phyloP scores from a whole-genome alignment of 23 tunicate genomes.

The Pegea sp. region DNA sequence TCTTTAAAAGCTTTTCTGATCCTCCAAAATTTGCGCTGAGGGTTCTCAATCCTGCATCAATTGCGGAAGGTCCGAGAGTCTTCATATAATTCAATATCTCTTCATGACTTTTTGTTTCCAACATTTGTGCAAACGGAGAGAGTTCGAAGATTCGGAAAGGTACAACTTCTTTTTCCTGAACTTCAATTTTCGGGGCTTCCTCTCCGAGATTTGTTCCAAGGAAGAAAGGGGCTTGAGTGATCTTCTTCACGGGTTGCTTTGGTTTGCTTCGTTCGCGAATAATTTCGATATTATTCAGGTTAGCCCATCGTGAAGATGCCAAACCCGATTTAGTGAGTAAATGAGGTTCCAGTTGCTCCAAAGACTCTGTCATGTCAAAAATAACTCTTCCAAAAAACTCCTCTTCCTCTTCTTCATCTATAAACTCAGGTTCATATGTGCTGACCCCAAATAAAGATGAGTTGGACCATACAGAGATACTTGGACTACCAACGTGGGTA shows the following conservation, averaged over 20 bases:
- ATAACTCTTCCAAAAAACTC: constrained; percentile 1
- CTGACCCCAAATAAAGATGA: constrained; percentile 12
- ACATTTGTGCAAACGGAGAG: not conserved
- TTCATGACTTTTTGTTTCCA: not conserved
- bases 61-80: constrained; percentile 34
- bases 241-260: constrained; percentile 56
- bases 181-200: no score
- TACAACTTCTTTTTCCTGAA: constrained; percentile 3
- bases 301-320: constrained; percentile 74
- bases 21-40: constrained; percentile 53
- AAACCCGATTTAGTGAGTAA: constrained; percentile 33
- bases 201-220: constrained; percentile 53
- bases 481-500: constrained; percentile 68
- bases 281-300: constrained; percentile 34
- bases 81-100: constrained; percentile 18
- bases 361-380: not conserved
- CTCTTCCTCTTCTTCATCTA: constrained; percentile 1
- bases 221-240: constrained; percentile 78
- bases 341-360: constrained; percentile 11
- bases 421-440: not conserved
- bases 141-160: not conserved
- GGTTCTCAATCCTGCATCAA: constrained; percentile 49
- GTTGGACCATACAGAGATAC: constrained; percentile 82
- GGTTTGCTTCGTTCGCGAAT: constrained; percentile 72
- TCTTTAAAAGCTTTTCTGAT: constrained; percentile 18